These are phyloP conservation scores for Lasioglossum marginatum DNA, from an alignment of 2,888 invertebrate species.

Conservation along the genomic window DNA sequence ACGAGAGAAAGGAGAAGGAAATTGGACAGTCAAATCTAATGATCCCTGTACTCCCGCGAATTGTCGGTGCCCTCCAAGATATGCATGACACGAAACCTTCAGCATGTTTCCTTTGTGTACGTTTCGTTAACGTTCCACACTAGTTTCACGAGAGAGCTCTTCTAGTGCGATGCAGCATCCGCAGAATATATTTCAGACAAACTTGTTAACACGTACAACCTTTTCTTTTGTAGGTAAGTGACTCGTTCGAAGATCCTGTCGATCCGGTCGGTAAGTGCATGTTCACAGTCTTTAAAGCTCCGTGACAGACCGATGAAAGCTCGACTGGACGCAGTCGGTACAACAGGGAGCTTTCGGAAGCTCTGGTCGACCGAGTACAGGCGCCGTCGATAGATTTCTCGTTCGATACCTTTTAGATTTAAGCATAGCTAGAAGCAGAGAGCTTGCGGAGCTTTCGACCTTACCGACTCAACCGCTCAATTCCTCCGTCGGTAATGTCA, in stretches of 20 bases:
- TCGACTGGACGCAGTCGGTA: slow-evolving; percentile 48
- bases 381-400: slow-evolving; percentile 27
- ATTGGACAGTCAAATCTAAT: background rate
- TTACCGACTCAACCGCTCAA: background rate
- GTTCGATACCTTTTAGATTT: slow-evolving; percentile 2
- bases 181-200: no score
- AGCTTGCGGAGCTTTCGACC: background rate
- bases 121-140: slow-evolving; percentile 26
- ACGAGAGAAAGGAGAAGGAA: background rate
- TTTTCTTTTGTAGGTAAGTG: slow-evolving; percentile 72
- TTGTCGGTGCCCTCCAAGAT: background rate
- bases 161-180: slow-evolving; percentile 51
- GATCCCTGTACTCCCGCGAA: background rate
- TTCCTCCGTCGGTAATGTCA: background rate
- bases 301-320: slow-evolving; percentile 19
- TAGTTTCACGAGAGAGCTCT: slow-evolving; percentile 13
- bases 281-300: slow-evolving; percentile 52
- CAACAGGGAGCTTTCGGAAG: slow-evolving; percentile 16
- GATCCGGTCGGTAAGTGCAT: slow-evolving; percentile 68
- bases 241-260: slow-evolving; percentile 27
- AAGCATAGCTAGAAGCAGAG: background rate
- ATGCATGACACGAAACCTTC: slow-evolving; percentile 45
- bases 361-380: slow-evolving; percentile 25
- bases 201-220: slow-evolving; percentile 35
- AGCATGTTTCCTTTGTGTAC: slow-evolving; percentile 49